Conservation (phyloP, 2,888 invertebrate genomes). For the Antitype chi region DNA sequence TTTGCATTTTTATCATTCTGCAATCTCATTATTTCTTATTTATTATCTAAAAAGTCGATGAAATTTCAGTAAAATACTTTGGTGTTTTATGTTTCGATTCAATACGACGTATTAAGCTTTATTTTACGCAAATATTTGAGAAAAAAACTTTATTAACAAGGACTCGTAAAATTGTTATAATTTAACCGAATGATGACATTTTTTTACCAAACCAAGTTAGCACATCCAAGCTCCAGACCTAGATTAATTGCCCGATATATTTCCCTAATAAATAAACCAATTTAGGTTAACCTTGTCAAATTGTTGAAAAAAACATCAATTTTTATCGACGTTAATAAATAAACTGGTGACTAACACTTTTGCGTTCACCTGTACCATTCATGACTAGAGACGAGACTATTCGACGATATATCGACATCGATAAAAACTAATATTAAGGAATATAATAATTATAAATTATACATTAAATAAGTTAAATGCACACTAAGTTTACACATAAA, state of each 20-base stretch:
- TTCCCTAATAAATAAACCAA: conserved; percentile 89
- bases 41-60: conserved; percentile 91
- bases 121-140: conserved; percentile 62
- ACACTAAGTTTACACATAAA: conserved; percentile 84
- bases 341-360: conserved; percentile 21
- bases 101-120: conserved; percentile 74
- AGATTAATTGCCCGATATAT: conserved; percentile 82
- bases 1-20: conserved; percentile 72
- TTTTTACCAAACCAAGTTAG: conserved; percentile 64
- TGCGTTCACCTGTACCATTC: conserved; percentile 39
- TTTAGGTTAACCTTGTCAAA: conserved; percentile 74
- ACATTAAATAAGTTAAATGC: conserved; percentile 83
- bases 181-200: conserved; percentile 49
- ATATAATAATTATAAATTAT: conserved; percentile 72
- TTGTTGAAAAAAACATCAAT: conserved; percentile 43
- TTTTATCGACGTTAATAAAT: conserved; percentile 61
- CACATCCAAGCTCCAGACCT: conserved; percentile 67
- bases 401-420: conserved; percentile 48
- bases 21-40: conserved; percentile 80
- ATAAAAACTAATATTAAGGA: conserved; percentile 63
- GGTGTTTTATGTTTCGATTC: conserved; percentile 90
- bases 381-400: conserved; percentile 61
- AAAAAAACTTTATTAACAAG: conserved; percentile 60
- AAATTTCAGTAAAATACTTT: conserved; percentile 87
- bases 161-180: conserved; percentile 51